A percentile compares a stretch with the other conserved stretches of the same genome.
Evolutionary conservation across 2,113 vertebrate species (phyloP).

Genomic region (Oncorhynchus nerka): DNA sequence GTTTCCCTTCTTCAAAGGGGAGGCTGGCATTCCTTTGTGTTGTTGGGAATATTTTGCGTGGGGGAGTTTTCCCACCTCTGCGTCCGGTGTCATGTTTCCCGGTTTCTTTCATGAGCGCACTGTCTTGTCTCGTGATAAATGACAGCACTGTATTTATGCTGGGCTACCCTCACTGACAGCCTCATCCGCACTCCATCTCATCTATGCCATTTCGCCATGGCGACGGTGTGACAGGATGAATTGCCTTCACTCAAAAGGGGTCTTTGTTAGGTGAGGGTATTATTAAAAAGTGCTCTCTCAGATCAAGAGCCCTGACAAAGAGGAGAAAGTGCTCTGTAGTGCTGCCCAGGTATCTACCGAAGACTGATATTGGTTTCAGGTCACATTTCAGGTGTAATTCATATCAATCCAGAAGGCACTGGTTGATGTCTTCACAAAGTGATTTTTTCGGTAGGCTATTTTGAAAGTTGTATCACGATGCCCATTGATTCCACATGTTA

Average conservation of each 20-base stretch:
- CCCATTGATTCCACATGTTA: background rate
- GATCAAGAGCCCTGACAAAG: constrained; percentile 37
- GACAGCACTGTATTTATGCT: constrained; percentile 52
- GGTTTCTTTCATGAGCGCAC: constrained; percentile 52
- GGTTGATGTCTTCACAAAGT: constrained; percentile 22
- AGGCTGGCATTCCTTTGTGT: constrained; percentile 54
- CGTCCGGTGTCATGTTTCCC: constrained; percentile 62
- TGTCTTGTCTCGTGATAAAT: constrained; percentile 45
- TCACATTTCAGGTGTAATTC: constrained; percentile 20
- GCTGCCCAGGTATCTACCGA: background rate
- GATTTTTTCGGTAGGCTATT: background rate
- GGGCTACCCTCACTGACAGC: constrained; percentile 28
- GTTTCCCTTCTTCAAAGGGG: constrained; percentile 61
- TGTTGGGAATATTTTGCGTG: constrained; percentile 45
- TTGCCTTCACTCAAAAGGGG: constrained; percentile 31
- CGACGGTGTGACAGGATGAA: constrained; percentile 27
- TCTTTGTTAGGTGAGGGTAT: constrained; percentile 51
- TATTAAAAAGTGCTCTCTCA: constrained; percentile 51
- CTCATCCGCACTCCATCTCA: constrained; percentile 45
- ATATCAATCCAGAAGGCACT: constrained; percentile 23
- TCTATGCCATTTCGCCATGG: constrained; percentile 43
- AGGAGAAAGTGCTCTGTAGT: constrained; percentile 49
- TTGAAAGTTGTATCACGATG: background rate
- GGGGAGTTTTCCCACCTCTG: constrained; percentile 61
- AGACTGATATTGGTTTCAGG: constrained; percentile 48